Conservation (phyloP, 2,113 vertebrate genomes). For the Esox niger region DNA sequence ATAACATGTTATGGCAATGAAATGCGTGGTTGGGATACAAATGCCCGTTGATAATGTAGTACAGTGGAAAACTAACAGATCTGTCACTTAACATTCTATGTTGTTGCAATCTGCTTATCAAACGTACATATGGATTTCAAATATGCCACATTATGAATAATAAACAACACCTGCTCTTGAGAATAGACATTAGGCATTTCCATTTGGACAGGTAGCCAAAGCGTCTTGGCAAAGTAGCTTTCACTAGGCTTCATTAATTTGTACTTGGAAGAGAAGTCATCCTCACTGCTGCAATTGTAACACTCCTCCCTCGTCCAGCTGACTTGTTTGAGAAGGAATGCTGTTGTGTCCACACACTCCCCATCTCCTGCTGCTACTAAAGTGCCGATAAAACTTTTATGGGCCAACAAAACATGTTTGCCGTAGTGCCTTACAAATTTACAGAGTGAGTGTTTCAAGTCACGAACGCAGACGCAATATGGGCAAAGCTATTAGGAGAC, state of each 20-base stretch:
- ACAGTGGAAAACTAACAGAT: constrained; percentile 52
- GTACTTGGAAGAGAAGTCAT: constrained; percentile 42
- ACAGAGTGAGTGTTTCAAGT: constrained; percentile 75
- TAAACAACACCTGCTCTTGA: too few species aligned
- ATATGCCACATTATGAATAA: neutral
- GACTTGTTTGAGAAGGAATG: constrained; percentile 78
- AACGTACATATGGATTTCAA: neutral
- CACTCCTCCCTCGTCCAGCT: constrained; percentile 62
- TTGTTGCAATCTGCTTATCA: neutral
- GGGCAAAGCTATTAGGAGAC: constrained; percentile 55
- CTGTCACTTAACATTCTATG: constrained; percentile 8
- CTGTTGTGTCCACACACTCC: constrained; percentile 60
- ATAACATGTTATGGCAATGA: too few species aligned
- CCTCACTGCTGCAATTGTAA: constrained; percentile 41
- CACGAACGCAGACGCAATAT: constrained; percentile 70
- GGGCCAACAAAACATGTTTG: constrained; percentile 73
- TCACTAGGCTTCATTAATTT: constrained; percentile 50
- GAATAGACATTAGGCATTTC: constrained; percentile 5
- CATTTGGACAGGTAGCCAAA: constrained; percentile 11
- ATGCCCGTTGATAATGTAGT: constrained; percentile 24
- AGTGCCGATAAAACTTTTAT: constrained; percentile 78
- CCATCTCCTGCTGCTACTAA: constrained; percentile 72
- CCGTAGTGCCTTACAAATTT: constrained; percentile 71
- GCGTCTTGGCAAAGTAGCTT: constrained; percentile 48
- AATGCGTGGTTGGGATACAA: constrained; percentile 41